These are phyloP conservation scores for Drosophila algonquin DNA, from an alignment of 2,888 invertebrate genomes.

Conservation along the genomic window DNA sequence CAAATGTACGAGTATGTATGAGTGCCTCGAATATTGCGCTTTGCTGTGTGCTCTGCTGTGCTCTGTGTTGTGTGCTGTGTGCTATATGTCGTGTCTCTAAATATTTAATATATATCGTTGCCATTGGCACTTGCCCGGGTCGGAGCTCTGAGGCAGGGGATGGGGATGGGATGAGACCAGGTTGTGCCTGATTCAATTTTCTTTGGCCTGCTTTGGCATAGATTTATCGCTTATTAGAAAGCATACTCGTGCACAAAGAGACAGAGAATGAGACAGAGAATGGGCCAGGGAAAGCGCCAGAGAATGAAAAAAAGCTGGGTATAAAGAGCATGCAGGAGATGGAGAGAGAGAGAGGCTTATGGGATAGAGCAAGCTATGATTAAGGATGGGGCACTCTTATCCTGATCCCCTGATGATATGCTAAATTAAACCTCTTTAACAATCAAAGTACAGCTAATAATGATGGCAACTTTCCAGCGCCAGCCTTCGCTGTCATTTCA, in stretches of 20 bases:
- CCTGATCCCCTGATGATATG: conserved; percentile 3
- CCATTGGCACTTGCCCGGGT: conserved; percentile 51
- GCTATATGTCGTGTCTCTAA: conserved; percentile 42
- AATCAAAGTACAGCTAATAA: conserved; percentile 15
- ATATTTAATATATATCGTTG: conserved; percentile 62
- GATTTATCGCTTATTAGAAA: conserved; percentile 64
- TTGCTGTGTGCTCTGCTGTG: conserved; percentile 4
- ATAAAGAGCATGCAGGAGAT: not conserved
- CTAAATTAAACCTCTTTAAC: conserved; percentile 13
- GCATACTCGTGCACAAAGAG: conserved; percentile 17
- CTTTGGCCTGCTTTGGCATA: conserved; percentile 34
- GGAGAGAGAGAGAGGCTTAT: conserved; percentile 9
- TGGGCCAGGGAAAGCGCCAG: no score
- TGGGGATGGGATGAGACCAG: conserved; percentile 4
- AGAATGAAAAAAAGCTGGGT: not conserved
- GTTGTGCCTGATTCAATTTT: conserved; percentile 38
- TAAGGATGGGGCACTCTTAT: not conserved
- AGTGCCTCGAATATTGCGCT: conserved; percentile 15
- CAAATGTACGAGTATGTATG: not conserved
- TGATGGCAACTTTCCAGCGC: conserved; percentile 2
- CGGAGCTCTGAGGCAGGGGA: not conserved
- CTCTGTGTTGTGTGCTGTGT: conserved; percentile 11
- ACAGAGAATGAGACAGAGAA: not conserved
- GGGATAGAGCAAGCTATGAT: conserved; percentile 12
- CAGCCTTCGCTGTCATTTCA: conserved; percentile 25